These are phyloP conservation scores for Tolmerus cingulatus DNA, from an alignment of 2,888 invertebrate genomes.

Conservation along the genomic window DNA sequence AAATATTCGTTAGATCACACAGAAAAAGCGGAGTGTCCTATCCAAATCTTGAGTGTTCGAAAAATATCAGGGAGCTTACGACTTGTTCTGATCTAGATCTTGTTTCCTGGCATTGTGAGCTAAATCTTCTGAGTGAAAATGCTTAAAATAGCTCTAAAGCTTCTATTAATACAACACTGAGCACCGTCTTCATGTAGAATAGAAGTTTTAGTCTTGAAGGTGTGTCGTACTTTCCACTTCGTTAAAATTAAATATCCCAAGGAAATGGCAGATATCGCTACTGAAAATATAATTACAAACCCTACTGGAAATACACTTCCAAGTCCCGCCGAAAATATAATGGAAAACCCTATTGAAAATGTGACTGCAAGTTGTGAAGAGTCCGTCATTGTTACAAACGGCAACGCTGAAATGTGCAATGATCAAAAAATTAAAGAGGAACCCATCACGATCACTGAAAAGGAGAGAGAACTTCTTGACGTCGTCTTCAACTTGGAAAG, in stretches of 20 bases:
- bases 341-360: not conserved
- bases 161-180: not conserved
- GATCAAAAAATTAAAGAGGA: not conserved
- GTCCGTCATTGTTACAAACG: not conserved
- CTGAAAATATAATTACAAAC: not conserved
- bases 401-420: not conserved
- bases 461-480: slow-evolving; percentile 59
- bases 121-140: not conserved
- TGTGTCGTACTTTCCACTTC: not conserved
- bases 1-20: no score
- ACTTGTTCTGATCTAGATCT: not conserved
- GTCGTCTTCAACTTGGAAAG: slow-evolving; percentile 61
- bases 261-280: not conserved
- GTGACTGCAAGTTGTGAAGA: not conserved
- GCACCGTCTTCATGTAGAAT: not conserved
- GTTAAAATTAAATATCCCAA: not conserved
- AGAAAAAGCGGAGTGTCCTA: not conserved
- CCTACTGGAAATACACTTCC: not conserved
- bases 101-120: not conserved
- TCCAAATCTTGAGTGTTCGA: not conserved
- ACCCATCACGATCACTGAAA: slow-evolving; percentile 26
- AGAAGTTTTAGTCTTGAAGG: not conserved
- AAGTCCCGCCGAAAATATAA: not conserved
- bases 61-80: not conserved
- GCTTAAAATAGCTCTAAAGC: not conserved